Conservation (phyloP, 2,113 vertebrate genomes). For the Turdus rufiventris region DNA sequence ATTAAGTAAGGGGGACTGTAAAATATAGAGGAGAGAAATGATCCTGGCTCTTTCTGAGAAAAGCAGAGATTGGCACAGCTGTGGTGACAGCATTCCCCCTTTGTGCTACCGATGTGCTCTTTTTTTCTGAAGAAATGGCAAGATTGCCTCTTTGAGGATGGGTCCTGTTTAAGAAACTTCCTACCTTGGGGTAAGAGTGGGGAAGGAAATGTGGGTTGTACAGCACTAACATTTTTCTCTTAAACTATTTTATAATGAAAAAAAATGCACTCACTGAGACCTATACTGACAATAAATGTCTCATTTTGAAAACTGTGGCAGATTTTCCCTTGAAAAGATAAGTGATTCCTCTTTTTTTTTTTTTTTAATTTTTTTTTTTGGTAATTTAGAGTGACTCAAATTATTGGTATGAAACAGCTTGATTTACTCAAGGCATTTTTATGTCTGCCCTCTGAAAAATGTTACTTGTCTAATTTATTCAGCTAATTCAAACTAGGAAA, state of each 20-base stretch:
- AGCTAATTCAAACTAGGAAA: conserved; percentile 32
- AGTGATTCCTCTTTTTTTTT: not conserved
- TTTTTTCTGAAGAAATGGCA: not conserved
- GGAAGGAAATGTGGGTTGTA: not conserved
- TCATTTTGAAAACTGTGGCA: not conserved
- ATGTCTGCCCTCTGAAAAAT: conserved; percentile 34
- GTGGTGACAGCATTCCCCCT: not conserved
- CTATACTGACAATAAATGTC: not conserved
- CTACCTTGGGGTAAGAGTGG: not conserved
- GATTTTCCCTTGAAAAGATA: not conserved
- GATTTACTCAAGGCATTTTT: conserved; percentile 5
- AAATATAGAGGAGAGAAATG: not conserved
- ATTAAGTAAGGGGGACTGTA: not conserved
- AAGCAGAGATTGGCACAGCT: not conserved
- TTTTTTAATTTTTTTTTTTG: not conserved
- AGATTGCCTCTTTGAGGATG: not conserved
- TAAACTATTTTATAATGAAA: not conserved
- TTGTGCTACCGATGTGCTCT: not conserved
- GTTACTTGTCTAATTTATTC: conserved; percentile 11
- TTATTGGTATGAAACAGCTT: not conserved
- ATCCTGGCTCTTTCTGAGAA: not conserved
- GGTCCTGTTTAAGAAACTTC: not conserved
- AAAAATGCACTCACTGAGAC: not conserved
- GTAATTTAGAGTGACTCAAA: not conserved
- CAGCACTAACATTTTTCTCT: not conserved